These are phyloP conservation scores for Lithobates sylvaticus DNA, from an alignment of 2,797 vertebrate genomes.

Conservation along the genomic window DNA sequence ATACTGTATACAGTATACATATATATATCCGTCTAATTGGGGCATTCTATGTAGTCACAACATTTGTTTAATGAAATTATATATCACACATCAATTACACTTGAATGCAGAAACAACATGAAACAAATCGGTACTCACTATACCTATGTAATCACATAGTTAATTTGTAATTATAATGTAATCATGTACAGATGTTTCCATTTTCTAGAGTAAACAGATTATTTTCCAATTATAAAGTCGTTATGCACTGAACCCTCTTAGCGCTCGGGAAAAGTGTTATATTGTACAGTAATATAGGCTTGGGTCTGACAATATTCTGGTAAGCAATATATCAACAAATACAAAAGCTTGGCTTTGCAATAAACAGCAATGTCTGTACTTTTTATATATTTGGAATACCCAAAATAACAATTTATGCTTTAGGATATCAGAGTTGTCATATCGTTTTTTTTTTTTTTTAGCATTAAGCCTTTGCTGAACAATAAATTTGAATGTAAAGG, in stretches of 20 bases:
- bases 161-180: conserved; percentile 56
- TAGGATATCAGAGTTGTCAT: no score
- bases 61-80: conserved; percentile 36
- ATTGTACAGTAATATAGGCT: not conserved
- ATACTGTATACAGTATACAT: no score
- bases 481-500: no score
- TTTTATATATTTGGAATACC: no score
- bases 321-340: not conserved
- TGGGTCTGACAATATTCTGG: not conserved
- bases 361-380: not conserved
- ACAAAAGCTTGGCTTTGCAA: not conserved
- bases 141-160: conserved; percentile 56
- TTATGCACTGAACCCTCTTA: conserved; percentile 22
- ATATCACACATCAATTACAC: conserved; percentile 52
- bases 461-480: no score
- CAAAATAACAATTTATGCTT: no score
- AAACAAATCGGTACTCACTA: conserved; percentile 33
- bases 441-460: no score
- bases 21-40: not conserved
- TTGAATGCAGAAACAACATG: conserved; percentile 17
- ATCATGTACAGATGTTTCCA: conserved; percentile 55
- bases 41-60: conserved; percentile 2
- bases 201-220: conserved; percentile 56
- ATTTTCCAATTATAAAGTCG: conserved; percentile 50
- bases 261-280: conserved; percentile 1